Percentiles rank a stretch among this genome's conserved stretches.
Evolutionary conservation across 2,113 vertebrate species (phyloP).

Genomic region (Alligator sinensis): DNA sequence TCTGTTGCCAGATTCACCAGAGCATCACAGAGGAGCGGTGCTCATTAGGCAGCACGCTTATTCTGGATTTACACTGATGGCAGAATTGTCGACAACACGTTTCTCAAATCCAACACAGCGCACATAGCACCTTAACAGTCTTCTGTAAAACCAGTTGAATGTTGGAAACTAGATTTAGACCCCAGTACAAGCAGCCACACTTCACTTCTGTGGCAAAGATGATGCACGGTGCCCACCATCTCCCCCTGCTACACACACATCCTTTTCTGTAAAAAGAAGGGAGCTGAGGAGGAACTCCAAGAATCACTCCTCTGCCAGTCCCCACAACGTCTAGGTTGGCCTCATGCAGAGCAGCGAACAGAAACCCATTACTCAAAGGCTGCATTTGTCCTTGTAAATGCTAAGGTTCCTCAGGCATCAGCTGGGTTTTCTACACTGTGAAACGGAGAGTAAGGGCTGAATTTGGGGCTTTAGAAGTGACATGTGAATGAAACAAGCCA

Average conservation of each 20-base stretch:
- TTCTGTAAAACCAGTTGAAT: neutral
- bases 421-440: neutral
- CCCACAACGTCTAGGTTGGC: neutral
- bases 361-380: neutral
- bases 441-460: slow-evolving; percentile 40
- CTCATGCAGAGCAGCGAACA: neutral
- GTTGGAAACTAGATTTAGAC: neutral
- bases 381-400: neutral
- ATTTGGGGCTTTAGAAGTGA: slow-evolving; percentile 26
- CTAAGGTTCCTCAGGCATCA: neutral
- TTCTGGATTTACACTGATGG: neutral
- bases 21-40: neutral
- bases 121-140: neutral
- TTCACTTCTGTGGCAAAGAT: neutral
- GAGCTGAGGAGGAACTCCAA: neutral
- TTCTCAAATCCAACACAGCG: neutral
- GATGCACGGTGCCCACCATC: neutral
- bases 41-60: neutral
- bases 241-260: neutral
- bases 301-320: neutral
- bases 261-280: neutral
- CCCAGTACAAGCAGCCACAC: neutral
- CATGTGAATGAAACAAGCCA: slow-evolving; percentile 36
- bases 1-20: neutral
- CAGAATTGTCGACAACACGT: neutral